Conservation (phyloP, 2,113 vertebrate species). For the Scolopax mira region DNA sequence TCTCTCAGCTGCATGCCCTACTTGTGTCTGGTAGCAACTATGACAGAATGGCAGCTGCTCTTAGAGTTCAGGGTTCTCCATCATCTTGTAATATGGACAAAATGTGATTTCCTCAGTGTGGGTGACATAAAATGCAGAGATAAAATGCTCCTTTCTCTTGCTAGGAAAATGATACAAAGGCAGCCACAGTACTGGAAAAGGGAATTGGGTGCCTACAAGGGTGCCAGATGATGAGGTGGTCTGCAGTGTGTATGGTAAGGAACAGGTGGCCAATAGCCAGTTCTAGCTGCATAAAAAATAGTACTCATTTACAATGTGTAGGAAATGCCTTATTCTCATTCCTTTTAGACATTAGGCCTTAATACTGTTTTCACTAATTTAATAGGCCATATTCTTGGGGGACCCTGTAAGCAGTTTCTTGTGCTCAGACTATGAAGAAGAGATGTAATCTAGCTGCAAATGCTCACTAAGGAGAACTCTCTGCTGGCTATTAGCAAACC, state of each 20-base stretch:
- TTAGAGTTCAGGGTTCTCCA: neutral
- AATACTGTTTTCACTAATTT: conserved; percentile 4
- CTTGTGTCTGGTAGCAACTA: neutral
- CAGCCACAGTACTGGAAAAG: neutral
- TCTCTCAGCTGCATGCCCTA: neutral
- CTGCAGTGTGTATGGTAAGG: neutral
- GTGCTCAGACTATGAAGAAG: neutral
- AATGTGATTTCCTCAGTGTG: neutral
- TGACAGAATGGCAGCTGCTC: neutral
- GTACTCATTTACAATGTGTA: neutral
- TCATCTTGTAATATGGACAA: neutral
- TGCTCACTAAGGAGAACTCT: conserved; percentile 13
- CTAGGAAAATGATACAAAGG: neutral
- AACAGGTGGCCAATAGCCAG: neutral
- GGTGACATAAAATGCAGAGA: neutral
- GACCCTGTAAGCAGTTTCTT: neutral
- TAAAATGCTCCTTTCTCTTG: neutral
- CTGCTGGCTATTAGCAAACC: neutral
- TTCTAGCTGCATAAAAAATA: neutral
- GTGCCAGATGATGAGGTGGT: neutral
- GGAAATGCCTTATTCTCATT: neutral
- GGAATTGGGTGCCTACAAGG: neutral
- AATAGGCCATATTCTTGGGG: neutral
- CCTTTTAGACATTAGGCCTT: neutral
- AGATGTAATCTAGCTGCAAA: conserved; percentile 9